Base-by-base conservation (phyloP, 1,140 invertebrate genomes). In the Tigriopus japonicus region DNA sequence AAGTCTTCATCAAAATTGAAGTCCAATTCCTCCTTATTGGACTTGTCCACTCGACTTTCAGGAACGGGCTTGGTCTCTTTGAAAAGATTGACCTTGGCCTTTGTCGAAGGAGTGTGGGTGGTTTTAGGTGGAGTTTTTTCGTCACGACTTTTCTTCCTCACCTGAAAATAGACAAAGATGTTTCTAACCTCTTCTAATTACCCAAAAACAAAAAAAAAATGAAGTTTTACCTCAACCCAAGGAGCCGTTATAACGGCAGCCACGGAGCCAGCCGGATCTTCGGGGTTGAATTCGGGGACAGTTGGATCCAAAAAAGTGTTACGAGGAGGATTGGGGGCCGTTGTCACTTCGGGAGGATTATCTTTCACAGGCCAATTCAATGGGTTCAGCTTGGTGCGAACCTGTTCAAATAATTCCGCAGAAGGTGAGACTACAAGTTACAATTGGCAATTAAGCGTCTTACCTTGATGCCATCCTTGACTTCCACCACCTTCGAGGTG, bases 1-100 rank as follows among this genome's bases (percentile, higher is more conserved):
- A 94, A 73, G 71, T 98, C 93, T 74, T 96, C 91, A 70, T 98
- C 93, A 74, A 97, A 93, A 74, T 93, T 85, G 74, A 98, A 97
- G 71, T 94, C 87, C 60, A 96, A 73, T 70, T 96, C 91, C 71
- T 92, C 88, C 62, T 82, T 78, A 70, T 82, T 78, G 65, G 77
- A 73, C 64, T 68, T 71, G 21, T 58, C 23, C 6, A 63, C 49
- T 28, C 28, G 14, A 9, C 64, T 51, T 62, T 58, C 42, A 42
- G n/a, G 21, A 14, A 55, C 58, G 35, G 13, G 14, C 55, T 62
- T 35, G 28, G 28, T 9, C 28, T 35, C 28, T 35, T 35, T 35
- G 28, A 35, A 35, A 35, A 35, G 28, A 3, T 35, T 35, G 28
- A 9, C 9, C 28, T 35, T 35, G 28, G 28, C 9, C 28, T 35